Evolutionary conservation across 2,888 invertebrate species (phyloP).

Genomic region (Mystacides longicornis): DNA sequence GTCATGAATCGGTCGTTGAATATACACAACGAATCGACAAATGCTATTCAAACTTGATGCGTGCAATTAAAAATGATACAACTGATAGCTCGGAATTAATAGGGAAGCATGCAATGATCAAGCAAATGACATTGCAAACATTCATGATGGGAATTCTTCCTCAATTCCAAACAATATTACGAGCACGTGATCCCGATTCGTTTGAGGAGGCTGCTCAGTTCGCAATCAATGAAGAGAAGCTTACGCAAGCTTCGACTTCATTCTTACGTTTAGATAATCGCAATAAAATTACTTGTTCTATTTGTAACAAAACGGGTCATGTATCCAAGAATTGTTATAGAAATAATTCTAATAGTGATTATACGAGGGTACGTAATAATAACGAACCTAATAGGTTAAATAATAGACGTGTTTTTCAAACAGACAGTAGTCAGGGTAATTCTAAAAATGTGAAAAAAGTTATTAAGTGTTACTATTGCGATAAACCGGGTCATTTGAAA

Average conservation of each 20-base stretch:
- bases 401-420: neutral
- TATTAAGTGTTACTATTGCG: too few relatives aligned
- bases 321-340: neutral
- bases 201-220: constrained; percentile 1
- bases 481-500: too few relatives aligned
- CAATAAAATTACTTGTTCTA: neutral
- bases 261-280: neutral
- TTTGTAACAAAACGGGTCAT: neutral
- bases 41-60: neutral
- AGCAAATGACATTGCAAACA: constrained; percentile 1
- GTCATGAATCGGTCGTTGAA: neutral
- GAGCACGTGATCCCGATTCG: neutral
- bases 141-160: constrained; percentile 1
- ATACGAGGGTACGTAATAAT: too few relatives aligned
- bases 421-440: too few relatives aligned
- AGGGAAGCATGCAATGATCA: neutral
- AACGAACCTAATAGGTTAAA: too few relatives aligned
- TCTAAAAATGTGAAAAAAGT: too few relatives aligned
- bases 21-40: neutral
- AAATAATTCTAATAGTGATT: neutral
- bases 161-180: neutral
- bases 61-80: neutral
- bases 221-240: neutral
- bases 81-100: neutral
- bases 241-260: neutral